phyloP scores from a whole-genome alignment of 2,888 invertebrate genomes.

The Alviniconcha strummeri region DNA sequence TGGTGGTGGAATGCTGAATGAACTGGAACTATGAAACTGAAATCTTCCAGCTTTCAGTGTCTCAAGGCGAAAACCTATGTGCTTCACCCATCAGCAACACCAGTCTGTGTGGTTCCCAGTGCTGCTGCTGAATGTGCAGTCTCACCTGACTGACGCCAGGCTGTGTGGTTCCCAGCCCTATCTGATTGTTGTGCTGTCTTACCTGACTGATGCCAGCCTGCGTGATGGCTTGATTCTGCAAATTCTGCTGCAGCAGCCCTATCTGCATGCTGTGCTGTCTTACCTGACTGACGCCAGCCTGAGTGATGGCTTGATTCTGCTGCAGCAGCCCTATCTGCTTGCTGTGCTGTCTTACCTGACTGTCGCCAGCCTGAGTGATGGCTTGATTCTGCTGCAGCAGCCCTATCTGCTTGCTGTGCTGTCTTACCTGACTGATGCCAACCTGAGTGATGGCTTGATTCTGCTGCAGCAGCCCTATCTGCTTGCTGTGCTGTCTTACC shows the following conservation, averaged over 20 bases:
- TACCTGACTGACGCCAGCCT: no score
- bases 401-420: no score
- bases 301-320: conserved; percentile 11
- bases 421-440: no score
- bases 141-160: conserved; percentile 19
- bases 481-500: conserved; percentile 6
- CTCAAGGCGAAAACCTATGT: no score
- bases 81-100: no score
- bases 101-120: no score
- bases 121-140: no score
- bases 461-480: conserved; percentile 10
- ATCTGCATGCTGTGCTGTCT: conserved; percentile 9
- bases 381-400: not conserved
- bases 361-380: not conserved
- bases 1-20: no score
- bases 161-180: not conserved
- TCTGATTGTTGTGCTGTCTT: no score
- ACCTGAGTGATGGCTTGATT: not conserved
- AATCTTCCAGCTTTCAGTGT: no score
- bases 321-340: conserved; percentile 11
- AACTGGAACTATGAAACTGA: no score
- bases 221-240: conserved; percentile 7
- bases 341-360: conserved; percentile 10
- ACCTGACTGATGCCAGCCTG: no score
- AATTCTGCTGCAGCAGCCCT: conserved; percentile 8